Evolutionary conservation across 2,888 invertebrate genomes (phyloP), one percentile per base, ranked within the genome.

Genomic region (Megalurothrips usitatus): DNA sequence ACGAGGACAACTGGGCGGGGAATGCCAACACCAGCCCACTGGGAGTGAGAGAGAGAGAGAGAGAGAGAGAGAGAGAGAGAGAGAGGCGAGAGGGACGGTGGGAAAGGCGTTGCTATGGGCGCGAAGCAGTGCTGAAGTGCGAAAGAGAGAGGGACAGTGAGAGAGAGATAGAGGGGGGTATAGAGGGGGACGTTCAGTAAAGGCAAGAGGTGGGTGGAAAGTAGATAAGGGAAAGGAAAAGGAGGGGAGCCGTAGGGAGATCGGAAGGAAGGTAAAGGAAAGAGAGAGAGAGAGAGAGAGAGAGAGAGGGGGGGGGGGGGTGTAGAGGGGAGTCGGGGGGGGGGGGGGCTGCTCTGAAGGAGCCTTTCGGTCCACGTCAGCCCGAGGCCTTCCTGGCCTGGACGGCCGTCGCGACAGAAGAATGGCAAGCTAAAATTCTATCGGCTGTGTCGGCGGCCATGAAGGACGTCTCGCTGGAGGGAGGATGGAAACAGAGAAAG

Each of bases 151-250:
- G 68, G 79, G 79, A 19, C 48, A 63, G 1, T 23, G 48, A 23
- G 34, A 19, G 75, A 28, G 47, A 78, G 58, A 63, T 68, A 81
- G 79, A 49, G 49, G 14, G 34, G n/a, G n/a, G n/a, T n/a, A n/a
- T n/a, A 17, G 17, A 78, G 19, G 19, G 28, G 48, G 49, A 28
- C n/a, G 34, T 63, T 28, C 28, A 48, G 17, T 34, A 43, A 34
- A 81, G 12, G 26, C 81, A 82, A 43, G 81, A 79, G 43, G 78
- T 19, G 34, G 79, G 52, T 78, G 28, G 34, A 43, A 43, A 78
- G 47, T 28, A 63, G 58, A 49, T 23, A 43, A 43, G 34, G 34
- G 34, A 43, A 43, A 43, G 6, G 34, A 6, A 43, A 43, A 58
- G 58, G 14, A 17, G 58, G 14, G 58, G 58, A 58, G 58, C 19